These are phyloP conservation scores for Piscicola geometra DNA, from an alignment of 2,888 invertebrate genomes.

Conservation along the genomic window DNA sequence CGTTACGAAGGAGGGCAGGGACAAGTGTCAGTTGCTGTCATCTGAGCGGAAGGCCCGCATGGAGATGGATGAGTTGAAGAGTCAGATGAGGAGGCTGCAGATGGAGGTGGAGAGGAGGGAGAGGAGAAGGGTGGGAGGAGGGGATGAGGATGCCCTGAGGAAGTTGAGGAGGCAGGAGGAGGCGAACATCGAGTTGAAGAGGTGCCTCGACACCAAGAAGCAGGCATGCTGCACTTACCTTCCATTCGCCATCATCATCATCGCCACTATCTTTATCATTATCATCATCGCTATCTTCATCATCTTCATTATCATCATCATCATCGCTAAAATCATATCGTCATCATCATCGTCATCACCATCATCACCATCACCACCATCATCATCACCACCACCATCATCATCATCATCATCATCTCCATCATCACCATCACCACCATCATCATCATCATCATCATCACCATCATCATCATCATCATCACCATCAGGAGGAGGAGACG, in stretches of 20 bases:
- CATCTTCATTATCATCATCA: neutral
- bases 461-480: too few relatives aligned
- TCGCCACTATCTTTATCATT: neutral
- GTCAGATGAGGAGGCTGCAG: constrained; percentile 59
- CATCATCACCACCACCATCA: neutral
- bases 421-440: neutral
- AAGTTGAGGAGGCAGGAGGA: constrained; percentile 92
- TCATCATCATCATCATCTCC: neutral
- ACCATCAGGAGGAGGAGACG: constrained; percentile 77
- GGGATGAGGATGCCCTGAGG: constrained; percentile 88
- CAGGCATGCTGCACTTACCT: constrained; percentile 58
- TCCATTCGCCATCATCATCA: neutral
- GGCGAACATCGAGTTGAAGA: constrained; percentile 82
- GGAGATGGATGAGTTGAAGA: constrained; percentile 77
- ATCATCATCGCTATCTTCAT: neutral
- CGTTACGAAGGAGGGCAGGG: too few relatives aligned
- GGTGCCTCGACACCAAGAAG: constrained; percentile 70
- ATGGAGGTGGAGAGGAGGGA: constrained; percentile 87
- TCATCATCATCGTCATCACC: constrained; percentile 17
- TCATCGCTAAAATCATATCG: constrained; percentile 52
- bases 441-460: neutral
- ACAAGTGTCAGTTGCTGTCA: constrained; percentile 71
- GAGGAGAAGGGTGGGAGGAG: constrained; percentile 79
- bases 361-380: neutral
- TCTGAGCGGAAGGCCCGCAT: constrained; percentile 83